These are phyloP conservation scores for Orchestes rusci DNA, from an alignment of 2,888 invertebrate species.

Conservation along the genomic window DNA sequence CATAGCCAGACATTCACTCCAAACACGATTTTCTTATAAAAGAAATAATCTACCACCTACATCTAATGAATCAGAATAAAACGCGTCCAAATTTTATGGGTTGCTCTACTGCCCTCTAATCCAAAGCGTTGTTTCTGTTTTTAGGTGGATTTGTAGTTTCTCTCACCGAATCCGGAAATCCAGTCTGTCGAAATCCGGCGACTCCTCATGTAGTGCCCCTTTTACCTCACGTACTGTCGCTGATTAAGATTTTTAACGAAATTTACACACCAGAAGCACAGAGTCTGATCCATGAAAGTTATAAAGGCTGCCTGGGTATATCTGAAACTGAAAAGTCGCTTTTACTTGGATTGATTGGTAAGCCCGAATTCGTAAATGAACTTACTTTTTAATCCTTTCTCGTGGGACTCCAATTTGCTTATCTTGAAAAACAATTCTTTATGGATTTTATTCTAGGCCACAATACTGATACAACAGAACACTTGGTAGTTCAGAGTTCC, in stretches of 20 bases:
- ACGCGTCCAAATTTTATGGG: too few relatives aligned
- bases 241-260: constrained; percentile 74
- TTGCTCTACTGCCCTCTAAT: too few relatives aligned
- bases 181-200: constrained; percentile 80
- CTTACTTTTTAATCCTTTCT: too few relatives aligned
- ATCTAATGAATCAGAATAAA: too few relatives aligned
- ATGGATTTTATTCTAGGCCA: too few relatives aligned
- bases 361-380: too few relatives aligned
- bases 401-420: too few relatives aligned
- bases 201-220: constrained; percentile 75
- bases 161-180: constrained; percentile 66
- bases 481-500: constrained; percentile 45
- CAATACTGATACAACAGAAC: constrained; percentile 10
- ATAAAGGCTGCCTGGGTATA: constrained; percentile 62
- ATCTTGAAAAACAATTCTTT: too few relatives aligned
- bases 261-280: constrained; percentile 67
- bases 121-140: too few relatives aligned
- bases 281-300: constrained; percentile 56
- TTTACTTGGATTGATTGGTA: constrained; percentile 54
- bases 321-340: constrained; percentile 70
- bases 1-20: too few relatives aligned
- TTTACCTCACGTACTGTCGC: constrained; percentile 68
- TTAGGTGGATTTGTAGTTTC: constrained; percentile 72
- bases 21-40: too few relatives aligned
- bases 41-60: too few relatives aligned